Base-by-base conservation (phyloP, 2,888 invertebrate genomes). In the Tipula unca region DNA sequence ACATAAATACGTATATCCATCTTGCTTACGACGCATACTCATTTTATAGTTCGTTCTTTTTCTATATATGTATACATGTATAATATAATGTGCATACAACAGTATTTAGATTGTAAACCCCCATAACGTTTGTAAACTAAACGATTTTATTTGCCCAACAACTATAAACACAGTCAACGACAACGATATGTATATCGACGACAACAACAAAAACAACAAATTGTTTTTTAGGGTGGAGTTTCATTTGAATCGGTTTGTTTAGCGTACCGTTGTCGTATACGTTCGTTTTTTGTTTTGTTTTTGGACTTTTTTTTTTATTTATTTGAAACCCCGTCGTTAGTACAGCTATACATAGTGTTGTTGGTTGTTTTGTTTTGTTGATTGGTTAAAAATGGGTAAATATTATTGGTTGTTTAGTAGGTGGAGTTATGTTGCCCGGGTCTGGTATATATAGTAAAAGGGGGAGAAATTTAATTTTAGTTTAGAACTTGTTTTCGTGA, bases 131-230 rank as follows among this genome's bases (percentile, higher is more conserved):
- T 85, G 86, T 86, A 85, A 86, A 86, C 86, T 86, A 85, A 85
- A 86, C 85, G 85, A 86, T 86, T 85, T 86, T 85, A 86, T 86
- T 86, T 86, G 85, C 84, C 85, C 85, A 86, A 86, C 86, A 86
- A 86, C 69, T 69, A 69, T 69, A 69, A 69, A 69, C 69, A 69
- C 25, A 69, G 69, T 69, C 69, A 69, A 69, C 69, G 69, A 69
- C 69, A 69, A 69, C 20, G 25, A 3, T 3, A 69, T 69, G 10
- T 20, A 69, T 17, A 48, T 82, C 20, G n/a, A 85, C 42, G 48
- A 83, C 29, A 85, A 84, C 20, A n/a, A 29, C 3, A 83, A 82
- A 84, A 17, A 36, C 6, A 6, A 20, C n/a, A 17, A 48, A 42
- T 14, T 25, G 3, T 42, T 29, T 25, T 36, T 39, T 25, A 39